Conservation (phyloP, 2,888 invertebrate genomes). For the Spodoptera exigua region DNA sequence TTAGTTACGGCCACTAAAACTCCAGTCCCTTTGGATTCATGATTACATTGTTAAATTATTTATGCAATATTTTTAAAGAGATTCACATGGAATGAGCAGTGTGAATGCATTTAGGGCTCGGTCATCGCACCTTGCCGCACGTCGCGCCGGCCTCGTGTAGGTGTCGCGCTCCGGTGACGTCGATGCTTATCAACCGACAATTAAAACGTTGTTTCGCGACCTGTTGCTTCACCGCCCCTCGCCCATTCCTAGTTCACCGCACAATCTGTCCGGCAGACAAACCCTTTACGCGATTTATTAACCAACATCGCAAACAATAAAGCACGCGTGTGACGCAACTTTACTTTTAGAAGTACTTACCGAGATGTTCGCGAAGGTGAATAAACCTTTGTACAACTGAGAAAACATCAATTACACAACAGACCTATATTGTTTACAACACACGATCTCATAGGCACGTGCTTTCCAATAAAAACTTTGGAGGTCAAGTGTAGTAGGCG, state of each 20-base stretch:
- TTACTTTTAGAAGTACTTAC: slow-evolving; percentile 2
- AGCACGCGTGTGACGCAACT: slow-evolving; percentile 26
- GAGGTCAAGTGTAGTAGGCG: slow-evolving; percentile 89
- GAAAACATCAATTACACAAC: slow-evolving; percentile 57
- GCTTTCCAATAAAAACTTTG: slow-evolving; percentile 89
- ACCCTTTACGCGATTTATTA: slow-evolving; percentile 59
- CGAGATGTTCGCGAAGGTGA: slow-evolving; percentile 27
- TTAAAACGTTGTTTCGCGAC: slow-evolving; percentile 88
- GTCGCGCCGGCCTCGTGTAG: slow-evolving; percentile 65
- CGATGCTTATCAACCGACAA: slow-evolving; percentile 86
- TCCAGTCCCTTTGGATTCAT: slow-evolving; percentile 27
- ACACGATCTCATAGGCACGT: slow-evolving; percentile 83
- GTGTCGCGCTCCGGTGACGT: slow-evolving; percentile 84
- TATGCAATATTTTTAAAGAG: slow-evolving; percentile 60
- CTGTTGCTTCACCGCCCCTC: slow-evolving; percentile 82
- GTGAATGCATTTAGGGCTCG: slow-evolving; percentile 80
- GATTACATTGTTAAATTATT: slow-evolving; percentile 54
- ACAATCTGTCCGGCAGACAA: slow-evolving; percentile 66
- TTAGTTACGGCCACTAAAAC: slow-evolving; percentile 45
- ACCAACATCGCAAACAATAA: slow-evolving; percentile 61
- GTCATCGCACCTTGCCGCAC: slow-evolving; percentile 80
- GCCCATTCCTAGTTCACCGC: slow-evolving; percentile 63
- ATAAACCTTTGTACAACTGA: slow-evolving; percentile 44
- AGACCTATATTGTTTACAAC: slow-evolving; percentile 76
- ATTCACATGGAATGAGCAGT: slow-evolving; percentile 61